phyloP scores from a whole-genome alignment of 2,888 invertebrate genomes.

The Cepaea hortensis region DNA sequence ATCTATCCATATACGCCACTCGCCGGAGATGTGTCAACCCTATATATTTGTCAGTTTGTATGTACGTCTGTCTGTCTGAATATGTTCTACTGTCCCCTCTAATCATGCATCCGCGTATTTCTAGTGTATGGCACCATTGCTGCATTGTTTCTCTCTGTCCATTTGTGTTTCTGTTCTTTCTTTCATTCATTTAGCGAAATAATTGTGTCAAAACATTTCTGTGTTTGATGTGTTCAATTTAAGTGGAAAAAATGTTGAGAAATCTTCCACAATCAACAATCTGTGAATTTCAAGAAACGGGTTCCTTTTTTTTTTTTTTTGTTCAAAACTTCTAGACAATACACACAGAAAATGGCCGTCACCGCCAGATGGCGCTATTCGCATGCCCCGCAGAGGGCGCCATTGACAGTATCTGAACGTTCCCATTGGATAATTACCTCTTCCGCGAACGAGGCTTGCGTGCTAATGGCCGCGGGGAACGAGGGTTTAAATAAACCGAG shows the following conservation, averaged over 20 bases:
- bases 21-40: no score
- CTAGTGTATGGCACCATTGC: no score
- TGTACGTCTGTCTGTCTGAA: no score
- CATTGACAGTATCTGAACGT: slow-evolving; percentile 1
- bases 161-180: no score
- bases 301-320: background rate
- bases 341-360: slow-evolving; percentile 6
- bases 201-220: no score
- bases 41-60: no score
- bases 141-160: no score
- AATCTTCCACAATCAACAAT: background rate
- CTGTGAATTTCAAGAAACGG: background rate
- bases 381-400: slow-evolving; percentile 14
- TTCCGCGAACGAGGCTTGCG: slow-evolving; percentile 19
- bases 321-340: background rate
- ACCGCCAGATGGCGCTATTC: slow-evolving; percentile 31
- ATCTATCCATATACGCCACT: no score
- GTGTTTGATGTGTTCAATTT: no score
- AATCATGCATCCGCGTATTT: no score
- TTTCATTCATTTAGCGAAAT: no score
- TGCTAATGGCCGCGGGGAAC: background rate
- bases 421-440: slow-evolving; percentile 23
- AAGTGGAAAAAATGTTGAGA: background rate
- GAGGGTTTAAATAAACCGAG: background rate
- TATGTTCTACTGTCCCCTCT: no score